A percentile compares a stretch with the other conserved stretches of the same genome.
phyloP scores from a whole-genome alignment of 2,113 vertebrate species.

The Herpailurus yagouaroundi region DNA sequence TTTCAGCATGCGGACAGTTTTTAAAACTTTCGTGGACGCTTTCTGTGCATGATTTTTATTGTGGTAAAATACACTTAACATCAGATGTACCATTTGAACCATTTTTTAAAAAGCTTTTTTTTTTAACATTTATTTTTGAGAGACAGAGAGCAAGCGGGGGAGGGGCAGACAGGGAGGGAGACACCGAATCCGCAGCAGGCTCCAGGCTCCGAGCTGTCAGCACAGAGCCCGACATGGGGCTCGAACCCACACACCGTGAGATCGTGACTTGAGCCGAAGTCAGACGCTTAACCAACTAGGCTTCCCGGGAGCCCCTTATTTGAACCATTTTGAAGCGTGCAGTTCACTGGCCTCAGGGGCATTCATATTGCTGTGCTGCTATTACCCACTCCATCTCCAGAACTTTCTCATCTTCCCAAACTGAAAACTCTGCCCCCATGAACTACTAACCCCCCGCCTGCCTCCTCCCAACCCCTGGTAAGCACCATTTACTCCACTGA shows the following conservation, averaged over 20 bases:
- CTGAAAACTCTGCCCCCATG: background rate
- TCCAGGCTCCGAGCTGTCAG: background rate
- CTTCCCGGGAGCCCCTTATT: fast-evolving
- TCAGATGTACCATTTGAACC: background rate
- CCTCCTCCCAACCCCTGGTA: background rate
- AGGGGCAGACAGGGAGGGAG: background rate
- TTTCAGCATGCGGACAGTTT: background rate
- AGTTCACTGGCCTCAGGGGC: background rate
- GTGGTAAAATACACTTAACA: background rate
- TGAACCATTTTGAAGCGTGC: background rate
- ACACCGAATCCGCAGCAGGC: too few species aligned
- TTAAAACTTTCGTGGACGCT: background rate
- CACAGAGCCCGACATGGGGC: fast-evolving
- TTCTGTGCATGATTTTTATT: background rate
- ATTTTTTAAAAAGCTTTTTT: background rate
- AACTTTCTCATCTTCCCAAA: background rate
- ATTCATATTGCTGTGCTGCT: too few species aligned
- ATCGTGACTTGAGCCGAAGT: background rate
- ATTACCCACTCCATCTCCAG: background rate
- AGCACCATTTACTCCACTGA: background rate
- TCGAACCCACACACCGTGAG: background rate
- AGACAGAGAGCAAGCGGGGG: background rate
- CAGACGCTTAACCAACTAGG: background rate
- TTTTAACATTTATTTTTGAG: too few species aligned
- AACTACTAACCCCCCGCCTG: background rate